Conservation (phyloP, 2,797 vertebrate species). For the Hipposideros larvatus region DNA sequence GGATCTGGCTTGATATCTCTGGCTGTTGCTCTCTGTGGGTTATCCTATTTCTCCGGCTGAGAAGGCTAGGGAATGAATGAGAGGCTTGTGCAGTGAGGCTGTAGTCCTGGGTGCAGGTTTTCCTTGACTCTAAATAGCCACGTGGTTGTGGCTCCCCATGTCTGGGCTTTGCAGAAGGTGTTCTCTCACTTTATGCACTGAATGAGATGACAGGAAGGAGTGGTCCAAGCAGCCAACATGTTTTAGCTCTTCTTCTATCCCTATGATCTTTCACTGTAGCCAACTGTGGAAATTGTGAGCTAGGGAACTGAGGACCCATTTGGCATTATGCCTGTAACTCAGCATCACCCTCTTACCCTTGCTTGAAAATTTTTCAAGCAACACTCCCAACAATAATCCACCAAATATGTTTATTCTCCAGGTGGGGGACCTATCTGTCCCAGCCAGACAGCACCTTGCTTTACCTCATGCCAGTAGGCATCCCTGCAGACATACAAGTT, state of each 20-base stretch:
- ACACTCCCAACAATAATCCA: not conserved
- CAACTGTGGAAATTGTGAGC: not conserved
- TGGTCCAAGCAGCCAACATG: not conserved
- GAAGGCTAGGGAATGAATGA: not conserved
- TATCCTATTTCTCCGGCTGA: not conserved
- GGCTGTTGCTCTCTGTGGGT: not conserved
- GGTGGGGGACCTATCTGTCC: not conserved
- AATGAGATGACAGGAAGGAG: not conserved
- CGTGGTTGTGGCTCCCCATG: not conserved
- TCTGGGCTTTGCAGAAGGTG: not conserved
- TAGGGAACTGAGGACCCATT: not conserved
- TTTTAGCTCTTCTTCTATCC: not conserved
- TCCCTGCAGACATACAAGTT: not conserved
- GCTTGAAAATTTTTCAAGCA: constrained; percentile 56
- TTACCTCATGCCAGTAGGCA: not conserved
- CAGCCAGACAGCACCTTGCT: not conserved
- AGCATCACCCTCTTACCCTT: not conserved
- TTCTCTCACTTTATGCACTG: not conserved
- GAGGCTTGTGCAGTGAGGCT: not conserved
- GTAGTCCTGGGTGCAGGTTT: not conserved
- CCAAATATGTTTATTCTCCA: constrained; percentile 1
- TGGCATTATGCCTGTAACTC: not conserved
- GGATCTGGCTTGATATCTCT: not conserved
- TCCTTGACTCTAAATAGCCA: not conserved
- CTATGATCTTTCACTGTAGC: not conserved